Evolutionary conservation across 1,140 invertebrate genomes (phyloP).

Genomic region (Wiebesia pumilae): DNA sequence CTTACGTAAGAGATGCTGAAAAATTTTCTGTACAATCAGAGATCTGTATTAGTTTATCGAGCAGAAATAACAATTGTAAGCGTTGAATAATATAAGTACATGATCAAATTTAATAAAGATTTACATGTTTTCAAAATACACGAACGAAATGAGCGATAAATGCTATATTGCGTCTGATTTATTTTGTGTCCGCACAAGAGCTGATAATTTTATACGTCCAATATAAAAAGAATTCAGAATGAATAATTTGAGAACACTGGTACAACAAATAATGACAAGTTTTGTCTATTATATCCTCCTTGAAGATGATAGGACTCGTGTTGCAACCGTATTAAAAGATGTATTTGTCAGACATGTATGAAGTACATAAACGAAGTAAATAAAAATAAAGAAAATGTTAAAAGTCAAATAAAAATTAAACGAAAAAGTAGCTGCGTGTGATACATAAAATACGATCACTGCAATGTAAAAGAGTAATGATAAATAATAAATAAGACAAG

Average conservation of each 20-base stretch:
- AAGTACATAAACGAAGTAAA: background rate
- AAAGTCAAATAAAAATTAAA: background rate
- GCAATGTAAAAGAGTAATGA: constrained; percentile 22
- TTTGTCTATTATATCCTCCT: background rate
- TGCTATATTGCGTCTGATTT: background rate
- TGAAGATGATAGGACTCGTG: background rate
- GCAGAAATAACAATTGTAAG: background rate
- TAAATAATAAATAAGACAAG: constrained; percentile 50
- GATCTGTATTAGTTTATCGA: background rate
- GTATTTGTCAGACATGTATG: background rate
- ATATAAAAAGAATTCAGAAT: background rate
- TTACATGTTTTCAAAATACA: background rate
- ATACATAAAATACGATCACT: background rate
- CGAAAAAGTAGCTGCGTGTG: background rate
- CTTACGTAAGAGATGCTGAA: too few relatives aligned
- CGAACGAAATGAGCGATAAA: background rate
- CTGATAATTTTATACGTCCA: background rate
- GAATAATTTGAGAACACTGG: background rate
- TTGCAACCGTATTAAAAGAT: background rate
- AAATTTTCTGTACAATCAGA: background rate
- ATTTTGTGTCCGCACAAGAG: background rate
- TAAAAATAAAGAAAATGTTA: background rate
- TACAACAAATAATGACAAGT: background rate
- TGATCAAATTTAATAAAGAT: background rate
- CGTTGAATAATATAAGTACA: background rate